Evolutionary conservation across 2,888 invertebrate genomes (phyloP), one percentile per base, ranked within the genome.

Genomic region (Scrobipalpa costella): DNA sequence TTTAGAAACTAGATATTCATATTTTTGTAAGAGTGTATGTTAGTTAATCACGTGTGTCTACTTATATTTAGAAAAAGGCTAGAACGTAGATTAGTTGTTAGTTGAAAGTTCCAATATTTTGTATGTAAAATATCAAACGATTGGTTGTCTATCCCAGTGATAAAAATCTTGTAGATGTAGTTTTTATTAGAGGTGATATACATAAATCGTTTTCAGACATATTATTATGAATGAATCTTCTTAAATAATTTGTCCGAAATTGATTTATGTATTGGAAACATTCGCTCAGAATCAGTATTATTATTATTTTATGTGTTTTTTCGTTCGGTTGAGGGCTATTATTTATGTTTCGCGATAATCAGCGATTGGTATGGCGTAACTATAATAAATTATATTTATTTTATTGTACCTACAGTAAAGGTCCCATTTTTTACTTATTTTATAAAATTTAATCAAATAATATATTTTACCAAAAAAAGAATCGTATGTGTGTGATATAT

Each of bases 221-320:
- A n/a, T n/a, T n/a, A n/a, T n/a, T n/a, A n/a, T n/a, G n/a, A n/a
- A n/a, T n/a, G n/a, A n/a, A n/a, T n/a, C n/a, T n/a, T n/a, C n/a
- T n/a, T n/a, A n/a, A n/a, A n/a, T 40, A 13, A 40, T 60, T 21
- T 27, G 33, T 15, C 15, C 27, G 27, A 17, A 15, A 33, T 47
- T 9, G 27, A 60, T 17, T 49, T 47, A 47, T 33, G 2, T 19
- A 34, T 60, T 50, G 15, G 6, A 44, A 47, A 27, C 21, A 38
- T 57, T 36, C 57, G 58, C 63, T 63, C 47, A 58, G 27, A 17
- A 57, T 47, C 65, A 63, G 65, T 65, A 65, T 65, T 65, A 63
- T n/a, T n/a, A n/a, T n/a, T n/a, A n/a, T n/a, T n/a, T 66, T 63
- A 63, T 62, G 40, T 11, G 13, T n/a, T 61, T 27, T 17, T 57